phyloP scores from a whole-genome alignment of 92 coral and sea anemone species.

The Bergia puertoricense region DNA sequence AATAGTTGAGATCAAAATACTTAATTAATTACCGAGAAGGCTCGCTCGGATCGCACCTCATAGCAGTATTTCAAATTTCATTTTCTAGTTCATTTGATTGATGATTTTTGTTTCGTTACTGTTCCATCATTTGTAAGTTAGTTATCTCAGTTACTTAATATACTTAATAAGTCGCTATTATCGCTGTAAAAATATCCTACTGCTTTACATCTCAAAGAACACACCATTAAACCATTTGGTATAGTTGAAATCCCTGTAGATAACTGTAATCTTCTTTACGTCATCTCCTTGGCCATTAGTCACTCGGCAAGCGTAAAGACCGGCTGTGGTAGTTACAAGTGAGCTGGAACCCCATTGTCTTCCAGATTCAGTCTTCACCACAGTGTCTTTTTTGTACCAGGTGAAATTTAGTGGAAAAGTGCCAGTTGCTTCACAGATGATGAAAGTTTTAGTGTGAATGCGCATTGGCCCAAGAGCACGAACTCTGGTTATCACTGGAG shows the following conservation, averaged over 20 bases:
- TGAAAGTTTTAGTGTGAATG: background rate
- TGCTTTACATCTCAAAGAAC: background rate
- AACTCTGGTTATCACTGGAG: conserved; percentile 15
- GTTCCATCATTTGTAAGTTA: background rate
- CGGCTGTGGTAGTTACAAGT: background rate
- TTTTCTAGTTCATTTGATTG: too few species aligned
- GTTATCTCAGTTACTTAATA: too few species aligned
- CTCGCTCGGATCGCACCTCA: too few species aligned
- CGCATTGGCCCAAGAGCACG: background rate
- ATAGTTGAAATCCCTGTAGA: background rate
- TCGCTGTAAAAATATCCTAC: background rate
- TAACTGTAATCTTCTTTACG: conserved; percentile 2
- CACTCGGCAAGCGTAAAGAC: background rate
- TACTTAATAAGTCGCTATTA: too few species aligned
- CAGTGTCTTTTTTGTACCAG: conserved; percentile 15
- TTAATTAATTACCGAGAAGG: too few species aligned
- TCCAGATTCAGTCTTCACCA: background rate
- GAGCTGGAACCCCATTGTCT: background rate
- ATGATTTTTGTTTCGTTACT: too few species aligned
- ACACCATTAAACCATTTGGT: background rate
- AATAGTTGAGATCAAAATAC: too few species aligned
- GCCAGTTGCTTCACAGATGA: conserved; percentile 31
- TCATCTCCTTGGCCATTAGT: conserved; percentile 1
- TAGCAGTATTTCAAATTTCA: too few species aligned
- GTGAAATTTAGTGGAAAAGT: conserved; percentile 26